Evolutionary conservation across 2,888 invertebrate genomes (phyloP).

Genomic region (Drosophila glabriapex): DNA sequence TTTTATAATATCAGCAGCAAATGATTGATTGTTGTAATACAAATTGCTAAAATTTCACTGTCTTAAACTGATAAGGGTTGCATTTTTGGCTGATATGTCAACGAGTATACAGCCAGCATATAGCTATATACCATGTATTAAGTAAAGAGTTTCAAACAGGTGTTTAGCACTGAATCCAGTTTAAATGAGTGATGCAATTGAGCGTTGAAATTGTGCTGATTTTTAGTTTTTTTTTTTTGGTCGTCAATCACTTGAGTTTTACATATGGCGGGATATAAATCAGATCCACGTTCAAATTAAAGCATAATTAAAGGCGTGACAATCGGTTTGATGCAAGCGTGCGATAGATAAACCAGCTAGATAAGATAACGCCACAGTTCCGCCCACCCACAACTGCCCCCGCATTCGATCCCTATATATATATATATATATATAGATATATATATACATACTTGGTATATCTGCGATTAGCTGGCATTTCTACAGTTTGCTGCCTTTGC

Average conservation of each 20-base stretch:
- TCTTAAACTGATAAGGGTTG: background rate
- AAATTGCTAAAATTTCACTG: background rate
- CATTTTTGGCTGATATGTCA: background rate
- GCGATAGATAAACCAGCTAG: constrained; percentile 32
- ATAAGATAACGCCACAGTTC: constrained; percentile 63
- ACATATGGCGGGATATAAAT: constrained; percentile 64
- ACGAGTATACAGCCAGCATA: background rate
- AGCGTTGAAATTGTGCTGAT: constrained; percentile 9
- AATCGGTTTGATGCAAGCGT: constrained; percentile 53
- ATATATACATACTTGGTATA: constrained; percentile 40
- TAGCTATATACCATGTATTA: background rate
- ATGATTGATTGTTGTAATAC: background rate
- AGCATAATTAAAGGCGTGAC: constrained; percentile 81
- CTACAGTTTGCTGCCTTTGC: background rate
- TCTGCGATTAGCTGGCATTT: constrained; percentile 38
- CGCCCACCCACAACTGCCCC: constrained; percentile 17
- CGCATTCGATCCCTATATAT: background rate
- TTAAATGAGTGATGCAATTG: constrained; percentile 27
- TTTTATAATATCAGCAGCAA: background rate
- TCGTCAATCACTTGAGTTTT: constrained; percentile 23
- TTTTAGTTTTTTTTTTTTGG: constrained; percentile 6
- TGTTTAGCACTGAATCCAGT: background rate
- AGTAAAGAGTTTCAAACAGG: background rate
- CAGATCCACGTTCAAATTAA: constrained; percentile 68
- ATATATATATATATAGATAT: constrained; percentile 4